phyloP scores from a whole-genome alignment of 2,797 vertebrate genomes.

The Eutrigla gurnardus region DNA sequence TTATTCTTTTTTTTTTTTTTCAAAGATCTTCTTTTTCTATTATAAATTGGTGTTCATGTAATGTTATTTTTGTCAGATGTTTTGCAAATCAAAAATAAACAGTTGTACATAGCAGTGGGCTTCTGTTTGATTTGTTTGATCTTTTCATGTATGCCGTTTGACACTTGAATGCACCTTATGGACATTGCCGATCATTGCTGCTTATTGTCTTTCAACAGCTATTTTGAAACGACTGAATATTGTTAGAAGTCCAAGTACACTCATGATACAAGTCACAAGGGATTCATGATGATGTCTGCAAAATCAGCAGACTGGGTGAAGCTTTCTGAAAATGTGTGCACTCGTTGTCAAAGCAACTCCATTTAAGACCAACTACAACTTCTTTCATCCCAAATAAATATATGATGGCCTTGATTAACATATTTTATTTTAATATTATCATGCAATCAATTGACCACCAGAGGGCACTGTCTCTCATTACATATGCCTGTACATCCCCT shows the following conservation, averaged over 20 bases:
- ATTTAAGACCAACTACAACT: background rate
- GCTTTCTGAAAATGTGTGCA: background rate
- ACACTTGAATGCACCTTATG: background rate
- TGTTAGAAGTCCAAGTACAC: background rate
- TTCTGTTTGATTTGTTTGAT: conserved; percentile 39
- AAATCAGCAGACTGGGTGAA: background rate
- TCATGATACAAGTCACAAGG: background rate
- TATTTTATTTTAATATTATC: background rate
- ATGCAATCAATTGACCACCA: conserved; percentile 62
- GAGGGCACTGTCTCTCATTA: conserved; percentile 61
- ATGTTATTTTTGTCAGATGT: conserved; percentile 84
- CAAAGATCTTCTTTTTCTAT: conserved; percentile 77
- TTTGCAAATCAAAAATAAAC: conserved; percentile 87
- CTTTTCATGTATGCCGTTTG: background rate
- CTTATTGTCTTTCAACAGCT: background rate
- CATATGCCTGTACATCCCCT: background rate
- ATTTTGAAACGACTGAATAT: background rate
- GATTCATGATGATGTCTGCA: background rate
- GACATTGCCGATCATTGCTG: background rate
- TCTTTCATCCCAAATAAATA: background rate
- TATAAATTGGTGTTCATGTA: conserved; percentile 83
- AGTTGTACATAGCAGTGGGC: conserved; percentile 79
- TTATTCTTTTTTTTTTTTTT: conserved; percentile 72
- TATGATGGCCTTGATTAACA: background rate
- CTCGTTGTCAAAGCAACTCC: background rate